Base-by-base conservation (phyloP, 2,888 invertebrate genomes). In the Opisthograptis luteolata region DNA sequence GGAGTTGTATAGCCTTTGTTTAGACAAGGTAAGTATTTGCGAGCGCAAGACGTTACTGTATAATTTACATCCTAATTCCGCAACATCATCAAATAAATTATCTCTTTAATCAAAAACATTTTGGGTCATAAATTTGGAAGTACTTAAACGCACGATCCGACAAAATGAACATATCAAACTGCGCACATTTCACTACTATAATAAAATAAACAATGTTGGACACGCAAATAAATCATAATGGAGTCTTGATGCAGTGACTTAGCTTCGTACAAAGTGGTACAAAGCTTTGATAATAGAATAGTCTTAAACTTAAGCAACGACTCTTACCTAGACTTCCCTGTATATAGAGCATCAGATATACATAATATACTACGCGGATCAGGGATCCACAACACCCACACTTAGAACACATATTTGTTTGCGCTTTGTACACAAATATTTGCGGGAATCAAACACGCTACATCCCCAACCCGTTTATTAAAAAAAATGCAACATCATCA, bases 151-250 rank as follows among this genome's bases (percentile, higher is more conserved):
- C 37, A 12, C 19, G 37, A 37, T 15, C 17, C 19, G 22, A 35
- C 47, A 31, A 31, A 43, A 43, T 39, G 46, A 35, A 40, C 34
- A 22, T 25, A 46, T 51, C 34, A 52, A 25, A 35, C n/a, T 12
- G 27, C 10, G 28, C 9, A 36, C 17, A 34, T 44, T 41, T 51
- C 27, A 39, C 31, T 30, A 28, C 40, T 20, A 6, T 32, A 32
- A 40, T 45, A 35, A 45, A 41, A 51, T 41, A 36, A 52, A 46
- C 46, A 24, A 42, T 41, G 45, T 51, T 30, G 27, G 17, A 35
- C 25, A 41, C 34, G 42, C 42, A 34, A 42, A 14, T 52, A 46
- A 35, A 52, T 42, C 46, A 46, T 39, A 37, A 14, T 22, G 40
- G 3, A n/a, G 9, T 9, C 14, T 10, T 19, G 12, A 12, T 0